A percentile compares a stretch with the other conserved stretches of the same genome.
These are phyloP conservation scores for Chaenocephalus aceratus DNA, from an alignment of 2,113 vertebrate species.

Conservation along the genomic window DNA sequence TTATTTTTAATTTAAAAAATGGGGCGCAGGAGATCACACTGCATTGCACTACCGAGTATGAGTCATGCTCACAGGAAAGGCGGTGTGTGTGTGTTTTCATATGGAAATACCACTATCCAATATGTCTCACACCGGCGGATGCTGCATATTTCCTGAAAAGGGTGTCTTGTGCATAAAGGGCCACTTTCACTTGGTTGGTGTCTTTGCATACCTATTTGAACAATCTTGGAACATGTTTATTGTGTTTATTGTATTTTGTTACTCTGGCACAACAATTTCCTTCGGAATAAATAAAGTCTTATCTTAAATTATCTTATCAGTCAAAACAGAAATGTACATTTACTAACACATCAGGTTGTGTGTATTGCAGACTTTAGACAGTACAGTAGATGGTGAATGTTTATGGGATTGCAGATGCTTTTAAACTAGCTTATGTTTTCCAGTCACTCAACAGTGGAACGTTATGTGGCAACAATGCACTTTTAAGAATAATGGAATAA, in stretches of 20 bases:
- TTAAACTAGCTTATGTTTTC: neutral
- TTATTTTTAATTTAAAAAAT: constrained; percentile 9
- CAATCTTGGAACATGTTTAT: too few relatives aligned
- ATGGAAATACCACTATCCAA: too few relatives aligned
- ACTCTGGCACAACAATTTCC: too few relatives aligned
- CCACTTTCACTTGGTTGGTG: neutral
- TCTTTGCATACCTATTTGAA: neutral
- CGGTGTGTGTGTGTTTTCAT: too few relatives aligned
- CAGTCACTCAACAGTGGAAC: neutral
- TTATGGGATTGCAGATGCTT: too few relatives aligned
- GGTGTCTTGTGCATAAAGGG: neutral
- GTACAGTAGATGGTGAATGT: neutral
- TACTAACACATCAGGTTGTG: neutral
- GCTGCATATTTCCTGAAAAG: constrained; percentile 39
- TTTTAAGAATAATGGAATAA: neutral
- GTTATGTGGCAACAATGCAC: neutral
- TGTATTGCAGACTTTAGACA: neutral
- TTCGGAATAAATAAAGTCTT: too few relatives aligned
- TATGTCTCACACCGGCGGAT: neutral
- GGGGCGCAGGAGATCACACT: neutral
- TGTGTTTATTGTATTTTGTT: too few relatives aligned
- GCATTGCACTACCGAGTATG: too few relatives aligned
- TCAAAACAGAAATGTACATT: neutral
- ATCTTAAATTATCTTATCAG: too few relatives aligned
- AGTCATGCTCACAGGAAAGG: too few relatives aligned